Percentiles rank a stretch among this genome's conserved stretches.
Conservation (phyloP, 1,140 invertebrate genomes). For the Pinna nobilis region DNA sequence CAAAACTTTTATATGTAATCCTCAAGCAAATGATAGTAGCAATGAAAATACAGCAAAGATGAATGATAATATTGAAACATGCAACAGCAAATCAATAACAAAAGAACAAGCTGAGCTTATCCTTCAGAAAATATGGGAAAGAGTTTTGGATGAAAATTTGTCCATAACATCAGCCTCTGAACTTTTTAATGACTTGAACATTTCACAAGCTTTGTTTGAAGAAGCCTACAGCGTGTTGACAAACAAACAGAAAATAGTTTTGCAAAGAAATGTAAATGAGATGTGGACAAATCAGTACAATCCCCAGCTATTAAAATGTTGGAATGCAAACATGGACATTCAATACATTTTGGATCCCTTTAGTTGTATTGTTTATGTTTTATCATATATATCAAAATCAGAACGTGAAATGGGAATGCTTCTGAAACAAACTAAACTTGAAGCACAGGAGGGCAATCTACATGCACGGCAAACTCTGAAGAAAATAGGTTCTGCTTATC, state of each 20-base stretch:
- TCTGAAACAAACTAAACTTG: constrained; percentile 12
- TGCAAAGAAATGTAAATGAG: constrained; percentile 23
- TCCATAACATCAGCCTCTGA: background rate
- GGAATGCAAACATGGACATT: constrained; percentile 45
- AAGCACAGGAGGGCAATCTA: constrained; percentile 31
- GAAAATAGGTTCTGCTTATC: constrained; percentile 3
- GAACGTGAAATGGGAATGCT: constrained; percentile 31
- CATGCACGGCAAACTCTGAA: constrained; percentile 13
- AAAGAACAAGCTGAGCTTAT: constrained; percentile 13
- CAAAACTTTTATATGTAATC: constrained; percentile 22
- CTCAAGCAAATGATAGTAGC: background rate
- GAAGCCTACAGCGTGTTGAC: background rate
- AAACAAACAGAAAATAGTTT: constrained; percentile 3
- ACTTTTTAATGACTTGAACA: background rate
- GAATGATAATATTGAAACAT: background rate
- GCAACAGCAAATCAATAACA: background rate
- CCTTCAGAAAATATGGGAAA: constrained; percentile 9
- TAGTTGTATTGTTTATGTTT: constrained; percentile 36
- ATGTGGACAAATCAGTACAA: constrained; percentile 40
- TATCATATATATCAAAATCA: constrained; percentile 28
- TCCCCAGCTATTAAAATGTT: constrained; percentile 11
- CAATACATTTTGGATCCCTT: constrained; percentile 40
- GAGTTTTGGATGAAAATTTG: background rate
- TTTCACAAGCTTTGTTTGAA: constrained; percentile 16
- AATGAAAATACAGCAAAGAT: background rate